phyloP scores from a whole-genome alignment of 1,140 invertebrate species.

The Macrotrachela quadricornifera region DNA sequence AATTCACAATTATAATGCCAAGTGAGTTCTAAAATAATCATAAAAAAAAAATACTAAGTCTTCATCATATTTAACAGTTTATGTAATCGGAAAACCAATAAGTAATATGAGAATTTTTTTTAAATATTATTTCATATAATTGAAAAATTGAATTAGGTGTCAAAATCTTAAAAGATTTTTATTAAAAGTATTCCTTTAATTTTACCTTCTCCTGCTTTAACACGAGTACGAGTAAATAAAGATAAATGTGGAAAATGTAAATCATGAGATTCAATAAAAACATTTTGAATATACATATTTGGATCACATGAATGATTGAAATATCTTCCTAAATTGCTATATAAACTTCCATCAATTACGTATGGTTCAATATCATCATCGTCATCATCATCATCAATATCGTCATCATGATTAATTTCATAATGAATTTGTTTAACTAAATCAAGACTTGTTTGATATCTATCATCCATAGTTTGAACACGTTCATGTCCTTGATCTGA shows the following conservation, averaged over 20 bases:
- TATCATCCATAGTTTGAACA: slow-evolving; percentile 66
- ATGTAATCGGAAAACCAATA: too few species aligned
- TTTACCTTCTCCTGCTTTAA: slow-evolving; percentile 46
- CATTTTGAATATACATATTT: slow-evolving; percentile 90
- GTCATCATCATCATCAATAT: too few species aligned
- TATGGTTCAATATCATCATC: too few species aligned
- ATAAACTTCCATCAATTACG: slow-evolving; percentile 13
- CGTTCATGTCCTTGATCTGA: slow-evolving; percentile 1
- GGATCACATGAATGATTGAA: slow-evolving; percentile 83
- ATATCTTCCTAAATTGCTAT: slow-evolving; percentile 80
- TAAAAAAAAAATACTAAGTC: too few species aligned
- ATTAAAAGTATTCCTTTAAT: too few species aligned
- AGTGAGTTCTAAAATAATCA: slow-evolving; percentile 46
- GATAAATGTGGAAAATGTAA: slow-evolving; percentile 86
- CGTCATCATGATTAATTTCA: too few species aligned
- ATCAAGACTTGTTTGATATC: slow-evolving; percentile 84
- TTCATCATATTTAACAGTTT: too few species aligned
- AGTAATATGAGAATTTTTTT: too few species aligned
- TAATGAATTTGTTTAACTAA: slow-evolving; percentile 48
- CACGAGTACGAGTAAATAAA: slow-evolving; percentile 62
- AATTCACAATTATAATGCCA: slow-evolving; percentile 96
- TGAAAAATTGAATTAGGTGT: too few species aligned
- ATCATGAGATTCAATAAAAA: slow-evolving; percentile 91
- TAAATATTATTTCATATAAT: too few species aligned
- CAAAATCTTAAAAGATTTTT: too few species aligned